Evolutionary conservation across 2,888 invertebrate species (phyloP).

Genomic region (Bembecia ichneumoniformis): DNA sequence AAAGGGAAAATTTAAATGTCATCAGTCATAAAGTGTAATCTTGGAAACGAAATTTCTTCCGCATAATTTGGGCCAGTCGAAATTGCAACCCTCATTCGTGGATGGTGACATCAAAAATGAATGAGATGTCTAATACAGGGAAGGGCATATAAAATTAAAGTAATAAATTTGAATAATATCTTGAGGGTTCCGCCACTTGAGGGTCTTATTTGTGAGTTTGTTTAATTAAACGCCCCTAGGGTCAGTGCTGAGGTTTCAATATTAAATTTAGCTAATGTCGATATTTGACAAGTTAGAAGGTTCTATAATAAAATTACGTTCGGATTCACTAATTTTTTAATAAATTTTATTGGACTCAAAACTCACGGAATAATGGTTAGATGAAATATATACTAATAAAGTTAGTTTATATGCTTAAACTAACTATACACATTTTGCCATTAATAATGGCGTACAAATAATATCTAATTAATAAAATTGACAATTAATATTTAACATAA

Average conservation of each 20-base stretch:
- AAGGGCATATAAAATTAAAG: constrained; percentile 50
- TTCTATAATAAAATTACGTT: no score
- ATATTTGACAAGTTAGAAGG: background rate
- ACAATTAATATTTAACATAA: no score
- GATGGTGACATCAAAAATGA: constrained; percentile 23
- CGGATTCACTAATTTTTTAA: no score
- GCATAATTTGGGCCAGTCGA: constrained; percentile 11
- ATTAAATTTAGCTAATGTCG: background rate
- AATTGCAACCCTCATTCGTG: constrained; percentile 21
- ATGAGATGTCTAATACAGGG: constrained; percentile 38
- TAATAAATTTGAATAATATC: constrained; percentile 48
- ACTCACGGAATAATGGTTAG: no score
- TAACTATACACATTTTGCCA: no score
- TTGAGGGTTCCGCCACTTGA: constrained; percentile 11
- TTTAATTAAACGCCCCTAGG: constrained; percentile 22
- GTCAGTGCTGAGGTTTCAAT: background rate
- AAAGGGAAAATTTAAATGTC: constrained; percentile 3
- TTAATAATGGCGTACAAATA: no score
- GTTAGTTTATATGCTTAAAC: no score
- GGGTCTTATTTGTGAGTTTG: constrained; percentile 26
- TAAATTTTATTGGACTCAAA: no score
- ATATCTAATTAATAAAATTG: no score
- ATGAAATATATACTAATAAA: no score
- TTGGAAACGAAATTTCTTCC: background rate
- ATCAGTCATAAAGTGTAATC: constrained; percentile 1